These are phyloP conservation scores for Prietella phreatophila DNA, from an alignment of 2,113 vertebrate species.

Conservation along the genomic window DNA sequence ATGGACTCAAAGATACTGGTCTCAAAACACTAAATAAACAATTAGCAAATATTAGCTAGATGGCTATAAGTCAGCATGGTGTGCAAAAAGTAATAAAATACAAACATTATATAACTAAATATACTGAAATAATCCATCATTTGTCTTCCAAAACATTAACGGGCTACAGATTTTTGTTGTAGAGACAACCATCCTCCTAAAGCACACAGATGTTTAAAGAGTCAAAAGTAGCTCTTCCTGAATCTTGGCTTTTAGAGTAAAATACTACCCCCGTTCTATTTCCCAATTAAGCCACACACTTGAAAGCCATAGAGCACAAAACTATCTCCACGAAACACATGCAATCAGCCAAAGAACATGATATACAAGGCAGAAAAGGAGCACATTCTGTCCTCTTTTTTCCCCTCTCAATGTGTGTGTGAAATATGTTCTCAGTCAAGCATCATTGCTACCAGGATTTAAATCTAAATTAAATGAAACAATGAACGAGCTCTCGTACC, in stretches of 20 bases:
- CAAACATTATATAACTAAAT: neutral
- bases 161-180: neutral
- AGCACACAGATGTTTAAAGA: neutral
- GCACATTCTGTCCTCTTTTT: neutral
- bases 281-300: neutral
- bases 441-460: constrained; percentile 37
- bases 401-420: neutral
- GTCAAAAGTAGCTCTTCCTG: neutral
- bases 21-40: neutral
- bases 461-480: neutral
- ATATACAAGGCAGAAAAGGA: neutral
- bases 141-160: neutral
- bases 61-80: neutral
- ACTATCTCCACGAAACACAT: neutral
- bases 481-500: no score
- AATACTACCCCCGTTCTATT: neutral
- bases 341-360: constrained; percentile 8
- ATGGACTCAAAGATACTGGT: neutral
- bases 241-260: constrained; percentile 13
- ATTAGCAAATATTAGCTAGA: neutral
- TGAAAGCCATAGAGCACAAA: constrained; percentile 11
- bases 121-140: neutral
- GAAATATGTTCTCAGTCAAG: constrained; percentile 46
- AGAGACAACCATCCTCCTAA: neutral
- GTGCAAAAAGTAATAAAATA: neutral